Percentiles rank a stretch among this genome's conserved stretches.
These are phyloP conservation scores for Philopotamus ludificatus DNA, from an alignment of 1,140 invertebrate species.

Conservation along the genomic window DNA sequence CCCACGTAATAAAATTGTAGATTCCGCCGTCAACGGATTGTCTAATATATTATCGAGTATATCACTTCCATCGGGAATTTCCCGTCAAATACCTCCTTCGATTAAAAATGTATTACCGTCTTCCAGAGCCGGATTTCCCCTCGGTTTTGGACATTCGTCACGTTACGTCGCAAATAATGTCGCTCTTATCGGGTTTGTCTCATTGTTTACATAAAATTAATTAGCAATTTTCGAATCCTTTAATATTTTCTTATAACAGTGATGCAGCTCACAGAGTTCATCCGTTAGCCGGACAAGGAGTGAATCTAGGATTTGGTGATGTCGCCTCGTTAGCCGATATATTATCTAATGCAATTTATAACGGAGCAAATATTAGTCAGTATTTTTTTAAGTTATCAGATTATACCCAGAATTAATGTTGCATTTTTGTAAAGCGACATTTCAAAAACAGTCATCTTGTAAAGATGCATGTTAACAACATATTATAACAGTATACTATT, in stretches of 20 bases:
- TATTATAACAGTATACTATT: too few relatives aligned
- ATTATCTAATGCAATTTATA: conserved; percentile 67
- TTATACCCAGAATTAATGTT: conserved; percentile 8
- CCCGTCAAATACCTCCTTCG: conserved; percentile 76
- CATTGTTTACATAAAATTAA: too few relatives aligned
- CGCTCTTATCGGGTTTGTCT: conserved; percentile 79
- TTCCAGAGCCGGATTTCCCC: conserved; percentile 85
- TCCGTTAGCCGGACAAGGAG: conserved; percentile 95
- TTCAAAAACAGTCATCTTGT: too few relatives aligned
- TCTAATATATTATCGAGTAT: conserved; percentile 49
- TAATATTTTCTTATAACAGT: conserved; percentile 49
- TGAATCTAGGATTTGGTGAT: conserved; percentile 97
- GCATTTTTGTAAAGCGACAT: background rate
- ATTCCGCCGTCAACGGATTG: conserved; percentile 58
- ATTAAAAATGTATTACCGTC: conserved; percentile 62
- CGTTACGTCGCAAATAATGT: conserved; percentile 75
- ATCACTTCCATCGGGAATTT: conserved; percentile 22
- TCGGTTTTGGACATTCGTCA: conserved; percentile 86
- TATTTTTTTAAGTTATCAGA: background rate
- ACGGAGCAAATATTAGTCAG: conserved; percentile 61
- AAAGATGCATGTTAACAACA: too few relatives aligned
- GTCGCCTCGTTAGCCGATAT: conserved; percentile 69
- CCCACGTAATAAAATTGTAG: conserved; percentile 58
- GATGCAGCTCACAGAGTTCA: conserved; percentile 97
- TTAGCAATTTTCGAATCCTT: too few relatives aligned